A percentile compares a stretch with the other conserved stretches of the same genome.
Conservation (phyloP, 92 coral and sea anemone species). For the Palythoa heliodiscus region DNA sequence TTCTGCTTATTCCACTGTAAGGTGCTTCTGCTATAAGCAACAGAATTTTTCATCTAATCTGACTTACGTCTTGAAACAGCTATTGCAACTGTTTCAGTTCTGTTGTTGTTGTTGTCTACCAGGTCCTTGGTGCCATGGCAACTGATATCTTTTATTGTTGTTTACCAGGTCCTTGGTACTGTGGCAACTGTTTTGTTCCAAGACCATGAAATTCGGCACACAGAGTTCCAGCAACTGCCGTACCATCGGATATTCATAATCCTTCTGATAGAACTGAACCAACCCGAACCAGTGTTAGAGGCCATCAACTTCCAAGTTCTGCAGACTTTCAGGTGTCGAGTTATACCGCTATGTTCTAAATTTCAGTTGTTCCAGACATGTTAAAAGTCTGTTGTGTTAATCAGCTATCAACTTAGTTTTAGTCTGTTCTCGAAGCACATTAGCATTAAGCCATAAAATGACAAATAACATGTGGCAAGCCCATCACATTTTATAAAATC, state of each 20-base stretch:
- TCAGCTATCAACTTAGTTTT: not conserved
- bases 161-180: conserved; percentile 86
- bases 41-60: too few relatives aligned
- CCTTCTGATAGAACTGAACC: conserved; percentile 92
- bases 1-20: too few relatives aligned
- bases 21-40: too few relatives aligned
- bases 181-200: conserved; percentile 96
- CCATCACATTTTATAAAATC: too few relatives aligned
- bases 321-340: conserved; percentile 51
- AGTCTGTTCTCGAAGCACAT: too few relatives aligned
- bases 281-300: conserved; percentile 96
- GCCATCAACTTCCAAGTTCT: conserved; percentile 91
- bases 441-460: too few relatives aligned
- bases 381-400: not conserved
- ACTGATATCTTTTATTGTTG: not conserved
- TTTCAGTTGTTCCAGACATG: not conserved
- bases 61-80: too few relatives aligned
- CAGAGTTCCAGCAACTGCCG: conserved; percentile 98
- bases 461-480: too few relatives aligned
- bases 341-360: not conserved
- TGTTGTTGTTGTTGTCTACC: not conserved
- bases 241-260: conserved; percentile 96
- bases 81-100: not conserved
- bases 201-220: conserved; percentile 96
- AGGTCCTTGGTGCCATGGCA: too few relatives aligned